A percentile compares a stretch with the other conserved stretches of the same genome.
phyloP scores from a whole-genome alignment of 2,888 invertebrate genomes.

The Diloba caeruleocephala region DNA sequence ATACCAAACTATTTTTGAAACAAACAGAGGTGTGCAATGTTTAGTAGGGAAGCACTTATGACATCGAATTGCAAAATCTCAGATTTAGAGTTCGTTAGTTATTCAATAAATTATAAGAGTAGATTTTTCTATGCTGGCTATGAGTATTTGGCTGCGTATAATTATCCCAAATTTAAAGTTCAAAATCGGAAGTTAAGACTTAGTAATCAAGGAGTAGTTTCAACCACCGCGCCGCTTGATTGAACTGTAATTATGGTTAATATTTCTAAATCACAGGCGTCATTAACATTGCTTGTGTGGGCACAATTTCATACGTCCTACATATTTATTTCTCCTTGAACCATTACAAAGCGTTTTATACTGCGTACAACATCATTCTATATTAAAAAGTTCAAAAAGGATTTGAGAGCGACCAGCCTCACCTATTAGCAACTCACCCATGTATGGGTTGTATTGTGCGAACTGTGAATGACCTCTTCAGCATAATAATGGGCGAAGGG shows the following conservation, averaged over 20 bases:
- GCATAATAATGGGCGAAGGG: slow-evolving; percentile 86
- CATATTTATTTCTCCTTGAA: slow-evolving; percentile 46
- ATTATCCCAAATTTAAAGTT: slow-evolving; percentile 25
- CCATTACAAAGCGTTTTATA: slow-evolving; percentile 38
- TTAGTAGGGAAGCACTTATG: too few species aligned
- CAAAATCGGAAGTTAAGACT: slow-evolving; percentile 21
- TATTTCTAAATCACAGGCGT: slow-evolving; percentile 39
- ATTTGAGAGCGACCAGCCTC: slow-evolving; percentile 66
- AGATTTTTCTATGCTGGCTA: slow-evolving; percentile 11
- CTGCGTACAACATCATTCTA: slow-evolving; percentile 27
- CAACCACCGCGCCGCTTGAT: slow-evolving; percentile 17
- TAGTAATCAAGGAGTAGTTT: slow-evolving; percentile 43
- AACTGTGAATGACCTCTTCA: slow-evolving; percentile 89
- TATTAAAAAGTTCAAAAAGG: slow-evolving; percentile 59
- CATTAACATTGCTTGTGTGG: slow-evolving; percentile 45
- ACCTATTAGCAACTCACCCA: slow-evolving; percentile 75
- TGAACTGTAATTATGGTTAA: slow-evolving; percentile 38
- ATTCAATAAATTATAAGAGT: too few species aligned
- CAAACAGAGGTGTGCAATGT: too few species aligned
- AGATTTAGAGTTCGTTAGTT: too few species aligned
- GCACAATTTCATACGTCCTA: slow-evolving; percentile 43
- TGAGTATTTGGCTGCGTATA: slow-evolving; percentile 11
- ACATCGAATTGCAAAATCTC: too few species aligned
- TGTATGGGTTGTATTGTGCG: slow-evolving; percentile 83
- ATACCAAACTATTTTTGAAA: too few species aligned